Conservation (phyloP, 2,888 invertebrate genomes). For the Hypolimnas misippus region DNA sequence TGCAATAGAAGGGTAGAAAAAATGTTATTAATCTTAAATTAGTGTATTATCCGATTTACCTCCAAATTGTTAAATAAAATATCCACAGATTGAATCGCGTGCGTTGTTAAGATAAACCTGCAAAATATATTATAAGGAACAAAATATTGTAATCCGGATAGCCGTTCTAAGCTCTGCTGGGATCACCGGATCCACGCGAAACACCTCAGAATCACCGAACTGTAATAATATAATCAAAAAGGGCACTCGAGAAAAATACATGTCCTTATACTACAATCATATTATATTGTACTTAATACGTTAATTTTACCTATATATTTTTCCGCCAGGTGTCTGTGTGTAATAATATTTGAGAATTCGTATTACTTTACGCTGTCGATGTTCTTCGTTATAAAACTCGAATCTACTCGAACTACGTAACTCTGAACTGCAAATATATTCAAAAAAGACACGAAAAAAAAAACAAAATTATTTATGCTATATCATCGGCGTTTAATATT, state of each 20-base stretch:
- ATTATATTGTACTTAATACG: neutral
- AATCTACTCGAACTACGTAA: neutral
- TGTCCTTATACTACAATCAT: neutral
- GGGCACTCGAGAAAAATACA: neutral
- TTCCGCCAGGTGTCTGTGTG: neutral
- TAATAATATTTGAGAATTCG: neutral
- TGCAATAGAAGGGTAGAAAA: too few species aligned
- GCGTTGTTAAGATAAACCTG: neutral
- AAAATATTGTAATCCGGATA: neutral
- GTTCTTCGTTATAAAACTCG: neutral
- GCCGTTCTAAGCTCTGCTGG: neutral
- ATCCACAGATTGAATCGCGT: neutral
- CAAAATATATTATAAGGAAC: neutral
- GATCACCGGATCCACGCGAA: neutral
- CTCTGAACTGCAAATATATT: neutral
- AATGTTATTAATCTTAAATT: neutral
- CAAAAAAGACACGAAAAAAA: neutral
- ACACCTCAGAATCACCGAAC: slow-evolving; percentile 4
- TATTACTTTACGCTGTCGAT: neutral
- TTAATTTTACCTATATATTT: neutral
- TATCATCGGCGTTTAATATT: neutral
- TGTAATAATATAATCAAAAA: slow-evolving; percentile 9
- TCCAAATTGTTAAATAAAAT: neutral
- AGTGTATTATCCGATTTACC: neutral
- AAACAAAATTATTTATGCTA: neutral